phyloP scores from a whole-genome alignment of 2,888 invertebrate genomes.

The Archips crataeganus region DNA sequence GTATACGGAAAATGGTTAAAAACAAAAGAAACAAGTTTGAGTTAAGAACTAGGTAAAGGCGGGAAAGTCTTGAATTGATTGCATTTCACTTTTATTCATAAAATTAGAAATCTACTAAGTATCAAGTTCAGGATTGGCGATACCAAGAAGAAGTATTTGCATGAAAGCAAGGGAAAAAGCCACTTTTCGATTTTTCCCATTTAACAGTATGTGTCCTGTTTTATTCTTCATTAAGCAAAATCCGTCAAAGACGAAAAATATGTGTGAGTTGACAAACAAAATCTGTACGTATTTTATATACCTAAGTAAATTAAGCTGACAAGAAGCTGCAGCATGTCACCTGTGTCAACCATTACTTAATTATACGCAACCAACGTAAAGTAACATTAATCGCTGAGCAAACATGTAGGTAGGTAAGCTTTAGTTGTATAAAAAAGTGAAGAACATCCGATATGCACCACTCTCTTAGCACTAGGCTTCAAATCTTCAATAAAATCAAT shows the following conservation, averaged over 20 bases:
- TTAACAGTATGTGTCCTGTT: too few relatives aligned
- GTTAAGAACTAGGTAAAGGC: neutral
- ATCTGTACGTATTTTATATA: neutral
- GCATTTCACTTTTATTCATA: too few relatives aligned
- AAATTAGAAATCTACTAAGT: too few relatives aligned
- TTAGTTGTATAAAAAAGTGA: neutral
- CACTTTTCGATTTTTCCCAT: neutral
- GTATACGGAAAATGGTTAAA: neutral
- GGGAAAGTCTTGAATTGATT: too few relatives aligned
- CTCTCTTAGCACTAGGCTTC: neutral
- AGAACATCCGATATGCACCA: constrained; percentile 3
- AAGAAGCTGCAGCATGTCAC: constrained; percentile 19
- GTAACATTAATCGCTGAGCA: constrained; percentile 20
- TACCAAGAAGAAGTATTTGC: neutral
- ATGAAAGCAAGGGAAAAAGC: neutral
- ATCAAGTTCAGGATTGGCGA: too few relatives aligned
- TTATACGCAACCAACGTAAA: neutral
- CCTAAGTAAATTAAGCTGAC: neutral
- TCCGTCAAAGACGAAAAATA: too few relatives aligned
- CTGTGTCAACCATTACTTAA: constrained; percentile 18
- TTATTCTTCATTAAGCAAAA: too few relatives aligned
- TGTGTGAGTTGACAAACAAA: neutral
- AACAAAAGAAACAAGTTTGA: neutral
- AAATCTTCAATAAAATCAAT: neutral
- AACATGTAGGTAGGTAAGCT: neutral